Evolutionary conservation across 2,113 vertebrate species (phyloP).

Genomic region (Meles meles): DNA sequence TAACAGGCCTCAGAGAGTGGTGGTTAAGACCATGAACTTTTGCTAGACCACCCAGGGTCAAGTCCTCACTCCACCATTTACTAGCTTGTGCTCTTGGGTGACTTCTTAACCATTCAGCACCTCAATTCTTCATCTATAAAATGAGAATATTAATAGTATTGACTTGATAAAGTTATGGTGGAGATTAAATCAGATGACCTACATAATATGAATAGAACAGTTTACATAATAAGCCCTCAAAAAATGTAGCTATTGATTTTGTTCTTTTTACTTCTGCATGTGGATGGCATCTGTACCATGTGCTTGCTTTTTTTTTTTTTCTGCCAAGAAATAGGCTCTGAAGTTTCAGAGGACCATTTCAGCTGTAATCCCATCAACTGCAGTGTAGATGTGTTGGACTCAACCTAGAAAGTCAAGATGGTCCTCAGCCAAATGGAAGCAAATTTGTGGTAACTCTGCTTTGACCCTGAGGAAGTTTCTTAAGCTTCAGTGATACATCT

Average conservation of each 20-base stretch:
- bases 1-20: neutral
- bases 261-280: neutral
- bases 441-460: constrained; percentile 83
- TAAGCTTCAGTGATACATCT: constrained; percentile 36
- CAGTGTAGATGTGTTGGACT: constrained; percentile 83
- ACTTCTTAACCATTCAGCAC: constrained; percentile 1
- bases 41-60: neutral
- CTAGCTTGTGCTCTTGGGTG: neutral
- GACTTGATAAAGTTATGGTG: neutral
- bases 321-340: constrained; percentile 81
- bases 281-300: neutral
- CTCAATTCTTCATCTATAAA: neutral
- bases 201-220: neutral
- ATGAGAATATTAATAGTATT: neutral
- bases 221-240: neutral
- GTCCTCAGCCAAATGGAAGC: constrained; percentile 79
- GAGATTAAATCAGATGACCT: neutral
- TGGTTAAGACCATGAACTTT: neutral
- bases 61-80: neutral
- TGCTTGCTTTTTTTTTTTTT: neutral
- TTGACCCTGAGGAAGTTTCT: constrained; percentile 83
- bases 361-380: constrained; percentile 83
- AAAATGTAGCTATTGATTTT: neutral
- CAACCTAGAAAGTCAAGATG: constrained; percentile 83
- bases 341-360: constrained; percentile 85